These are phyloP conservation scores for Uropsilus gracilis DNA, from an alignment of 2,113 vertebrate genomes.

Conservation along the genomic window DNA sequence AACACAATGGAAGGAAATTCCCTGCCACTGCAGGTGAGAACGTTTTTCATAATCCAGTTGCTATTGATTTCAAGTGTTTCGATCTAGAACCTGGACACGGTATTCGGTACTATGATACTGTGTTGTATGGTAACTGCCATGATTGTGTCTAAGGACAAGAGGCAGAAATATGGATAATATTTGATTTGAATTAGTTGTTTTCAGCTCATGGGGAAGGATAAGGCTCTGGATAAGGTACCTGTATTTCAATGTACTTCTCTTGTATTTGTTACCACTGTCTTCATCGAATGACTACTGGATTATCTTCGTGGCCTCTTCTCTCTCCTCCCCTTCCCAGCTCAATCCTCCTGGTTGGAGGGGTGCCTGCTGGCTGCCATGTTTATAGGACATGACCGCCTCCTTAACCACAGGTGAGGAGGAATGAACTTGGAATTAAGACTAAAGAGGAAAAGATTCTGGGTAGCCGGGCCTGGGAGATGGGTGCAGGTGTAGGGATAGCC, in stretches of 20 bases:
- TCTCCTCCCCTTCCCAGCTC: neutral
- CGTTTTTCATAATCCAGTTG: neutral
- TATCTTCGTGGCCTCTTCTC: neutral
- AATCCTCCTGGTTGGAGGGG: neutral
- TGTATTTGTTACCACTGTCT: neutral
- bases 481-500: neutral
- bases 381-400: neutral
- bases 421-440: constrained; percentile 14
- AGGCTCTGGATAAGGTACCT: neutral
- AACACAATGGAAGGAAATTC: neutral
- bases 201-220: neutral
- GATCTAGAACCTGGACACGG: neutral
- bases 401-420: constrained; percentile 28
- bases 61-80: constrained; percentile 45
- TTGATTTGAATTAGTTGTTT: constrained; percentile 23
- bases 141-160: neutral
- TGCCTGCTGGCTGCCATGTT: neutral
- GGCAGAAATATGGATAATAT: neutral
- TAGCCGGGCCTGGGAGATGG: neutral
- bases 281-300: neutral
- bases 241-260: neutral
- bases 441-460: neutral
- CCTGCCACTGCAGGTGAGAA: neutral
- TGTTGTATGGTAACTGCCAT: constrained; percentile 15
- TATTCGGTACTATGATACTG: neutral